Conservation (phyloP, 2,113 vertebrate genomes). For the Hippotragus niger region DNA sequence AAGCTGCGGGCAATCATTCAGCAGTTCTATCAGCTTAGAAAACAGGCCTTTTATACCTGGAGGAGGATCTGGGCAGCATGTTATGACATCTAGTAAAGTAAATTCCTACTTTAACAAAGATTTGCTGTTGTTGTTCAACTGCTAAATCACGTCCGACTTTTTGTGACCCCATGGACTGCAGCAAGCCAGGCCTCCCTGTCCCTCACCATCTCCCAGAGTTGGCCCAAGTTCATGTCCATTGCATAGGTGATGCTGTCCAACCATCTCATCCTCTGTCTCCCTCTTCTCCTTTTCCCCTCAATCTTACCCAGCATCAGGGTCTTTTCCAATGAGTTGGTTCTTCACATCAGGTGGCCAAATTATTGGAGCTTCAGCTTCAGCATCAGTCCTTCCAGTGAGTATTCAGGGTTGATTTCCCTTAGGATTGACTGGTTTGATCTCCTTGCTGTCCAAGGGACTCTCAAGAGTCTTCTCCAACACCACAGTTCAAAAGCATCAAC, state of each 20-base stretch:
- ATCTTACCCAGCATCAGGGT: background rate
- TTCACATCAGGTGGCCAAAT: background rate
- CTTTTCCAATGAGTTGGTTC: background rate
- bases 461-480: background rate
- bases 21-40: background rate
- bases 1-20: accelerated
- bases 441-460: background rate
- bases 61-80: too few relatives aligned
- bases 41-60: too few relatives aligned
- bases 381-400: background rate
- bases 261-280: background rate
- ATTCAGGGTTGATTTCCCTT: background rate
- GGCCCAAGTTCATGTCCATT: background rate
- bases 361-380: background rate
- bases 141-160: background rate
- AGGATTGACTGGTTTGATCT: background rate
- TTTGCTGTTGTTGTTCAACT: background rate
- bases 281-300: background rate
- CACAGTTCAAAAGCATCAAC: background rate
- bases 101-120: background rate
- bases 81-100: background rate
- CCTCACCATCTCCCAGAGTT: background rate
- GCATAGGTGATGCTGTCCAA: background rate
- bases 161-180: background rate
- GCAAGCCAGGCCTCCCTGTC: background rate